phyloP scores from a whole-genome alignment of 2,797 vertebrate genomes.

The Columba guinea region DNA sequence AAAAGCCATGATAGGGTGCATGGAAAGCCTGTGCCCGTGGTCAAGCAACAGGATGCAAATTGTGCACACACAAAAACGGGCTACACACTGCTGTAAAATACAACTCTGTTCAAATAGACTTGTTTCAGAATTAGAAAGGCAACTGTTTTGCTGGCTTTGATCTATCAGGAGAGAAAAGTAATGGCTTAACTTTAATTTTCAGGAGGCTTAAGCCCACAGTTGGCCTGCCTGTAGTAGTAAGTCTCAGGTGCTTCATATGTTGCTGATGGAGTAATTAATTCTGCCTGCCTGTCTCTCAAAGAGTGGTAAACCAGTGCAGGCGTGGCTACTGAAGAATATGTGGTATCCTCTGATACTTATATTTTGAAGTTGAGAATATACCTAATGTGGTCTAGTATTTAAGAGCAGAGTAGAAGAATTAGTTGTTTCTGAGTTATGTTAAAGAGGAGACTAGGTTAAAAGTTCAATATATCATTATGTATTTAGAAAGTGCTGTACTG shows the following conservation, averaged over 20 bases:
- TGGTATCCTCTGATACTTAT: accelerated
- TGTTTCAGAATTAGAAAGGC: background rate
- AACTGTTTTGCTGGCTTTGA: background rate
- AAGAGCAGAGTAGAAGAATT: background rate
- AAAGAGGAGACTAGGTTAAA: background rate
- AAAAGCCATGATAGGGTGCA: background rate
- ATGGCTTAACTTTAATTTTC: background rate
- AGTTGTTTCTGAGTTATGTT: background rate
- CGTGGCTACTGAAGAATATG: background rate
- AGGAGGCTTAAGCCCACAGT: background rate
- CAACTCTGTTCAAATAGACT: background rate
- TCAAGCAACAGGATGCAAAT: background rate
- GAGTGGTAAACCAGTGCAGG: background rate
- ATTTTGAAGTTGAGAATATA: background rate
- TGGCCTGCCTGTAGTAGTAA: background rate
- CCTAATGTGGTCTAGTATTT: background rate
- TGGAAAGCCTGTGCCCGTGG: background rate
- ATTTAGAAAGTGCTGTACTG: background rate
- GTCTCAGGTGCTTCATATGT: background rate
- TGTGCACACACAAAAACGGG: background rate
- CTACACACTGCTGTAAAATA: background rate
- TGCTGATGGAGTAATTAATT: background rate
- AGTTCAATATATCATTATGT: accelerated
- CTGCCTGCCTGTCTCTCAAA: background rate
- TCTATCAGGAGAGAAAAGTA: background rate